A percentile compares a stretch with the other conserved stretches of the same genome.
Evolutionary conservation across 2,113 vertebrate genomes (phyloP).

Genomic region (Burhinus bistriatus): DNA sequence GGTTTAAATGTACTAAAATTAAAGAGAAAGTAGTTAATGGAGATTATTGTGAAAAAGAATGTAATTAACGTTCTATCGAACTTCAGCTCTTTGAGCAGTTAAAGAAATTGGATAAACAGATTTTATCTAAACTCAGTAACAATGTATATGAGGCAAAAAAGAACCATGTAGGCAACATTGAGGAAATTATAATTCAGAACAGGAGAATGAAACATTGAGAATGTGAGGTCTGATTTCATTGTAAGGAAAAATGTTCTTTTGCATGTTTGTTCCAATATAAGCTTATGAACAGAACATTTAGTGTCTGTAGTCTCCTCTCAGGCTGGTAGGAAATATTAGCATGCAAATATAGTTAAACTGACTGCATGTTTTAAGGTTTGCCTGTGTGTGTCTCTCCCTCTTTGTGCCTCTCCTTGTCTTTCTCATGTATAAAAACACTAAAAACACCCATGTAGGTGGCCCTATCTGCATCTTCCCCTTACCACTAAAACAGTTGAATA

Average conservation of each 20-base stretch:
- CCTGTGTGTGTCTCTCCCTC: not conserved
- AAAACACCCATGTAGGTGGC: not conserved
- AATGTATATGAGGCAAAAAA: not conserved
- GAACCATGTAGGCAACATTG: not conserved
- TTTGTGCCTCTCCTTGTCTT: not conserved
- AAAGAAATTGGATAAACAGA: not conserved
- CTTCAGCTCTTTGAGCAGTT: not conserved
- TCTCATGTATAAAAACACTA: not conserved
- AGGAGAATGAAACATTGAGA: not conserved
- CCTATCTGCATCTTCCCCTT: not conserved
- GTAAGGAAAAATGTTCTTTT: not conserved
- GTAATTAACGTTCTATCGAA: not conserved
- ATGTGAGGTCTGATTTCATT: not conserved
- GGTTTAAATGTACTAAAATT: not conserved
- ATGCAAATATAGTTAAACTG: not conserved
- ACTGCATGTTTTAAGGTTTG: not conserved
- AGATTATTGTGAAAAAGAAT: not conserved
- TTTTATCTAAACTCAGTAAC: not conserved
- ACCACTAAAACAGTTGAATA: not conserved
- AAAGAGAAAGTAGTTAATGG: not conserved
- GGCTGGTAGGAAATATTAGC: not conserved
- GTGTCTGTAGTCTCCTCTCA: not conserved
- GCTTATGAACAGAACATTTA: not conserved
- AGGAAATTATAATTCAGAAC: not conserved
- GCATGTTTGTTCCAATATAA: not conserved